These are phyloP conservation scores for Diplodus sargus DNA, from an alignment of 2,797 vertebrate genomes.

Conservation along the genomic window DNA sequence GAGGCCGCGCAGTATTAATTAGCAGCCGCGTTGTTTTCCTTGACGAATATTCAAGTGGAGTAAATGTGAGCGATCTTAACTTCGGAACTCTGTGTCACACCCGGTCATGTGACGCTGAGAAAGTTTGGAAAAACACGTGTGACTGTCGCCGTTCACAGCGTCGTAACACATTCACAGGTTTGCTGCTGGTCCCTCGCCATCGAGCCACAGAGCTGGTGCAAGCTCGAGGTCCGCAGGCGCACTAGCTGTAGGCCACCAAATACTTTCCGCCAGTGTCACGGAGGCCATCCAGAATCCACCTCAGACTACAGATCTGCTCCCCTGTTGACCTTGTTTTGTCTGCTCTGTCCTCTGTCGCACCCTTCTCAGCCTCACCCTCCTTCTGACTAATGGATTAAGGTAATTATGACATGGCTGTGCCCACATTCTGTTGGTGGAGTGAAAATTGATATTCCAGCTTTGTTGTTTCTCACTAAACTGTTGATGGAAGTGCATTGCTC, in stretches of 20 bases:
- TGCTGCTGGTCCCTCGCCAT: conserved; percentile 53
- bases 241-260: conserved; percentile 59
- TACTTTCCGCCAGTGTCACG: conserved; percentile 69
- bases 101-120: conserved; percentile 44
- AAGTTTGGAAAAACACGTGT: conserved; percentile 46
- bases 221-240: conserved; percentile 29
- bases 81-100: conserved; percentile 42
- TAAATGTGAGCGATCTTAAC: conserved; percentile 35
- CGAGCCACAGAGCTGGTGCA: conserved; percentile 40
- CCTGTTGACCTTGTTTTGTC: conserved; percentile 73
- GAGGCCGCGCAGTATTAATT: conserved; percentile 58
- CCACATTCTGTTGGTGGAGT: conserved; percentile 92
- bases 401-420: conserved; percentile 93
- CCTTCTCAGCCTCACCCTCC: conserved; percentile 82
- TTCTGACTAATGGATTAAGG: conserved; percentile 93
- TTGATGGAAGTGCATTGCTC: conserved; percentile 85
- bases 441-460: conserved; percentile 93
- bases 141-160: conserved; percentile 60
- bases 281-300: conserved; percentile 66
- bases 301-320: conserved; percentile 66
- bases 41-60: conserved; percentile 49
- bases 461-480: conserved; percentile 89
- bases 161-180: conserved; percentile 70
- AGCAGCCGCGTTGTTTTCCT: conserved; percentile 48
- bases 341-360: conserved; percentile 73